Conservation (phyloP, 2,797 vertebrate genomes). For the Pseudochaenichthys georgianus region DNA sequence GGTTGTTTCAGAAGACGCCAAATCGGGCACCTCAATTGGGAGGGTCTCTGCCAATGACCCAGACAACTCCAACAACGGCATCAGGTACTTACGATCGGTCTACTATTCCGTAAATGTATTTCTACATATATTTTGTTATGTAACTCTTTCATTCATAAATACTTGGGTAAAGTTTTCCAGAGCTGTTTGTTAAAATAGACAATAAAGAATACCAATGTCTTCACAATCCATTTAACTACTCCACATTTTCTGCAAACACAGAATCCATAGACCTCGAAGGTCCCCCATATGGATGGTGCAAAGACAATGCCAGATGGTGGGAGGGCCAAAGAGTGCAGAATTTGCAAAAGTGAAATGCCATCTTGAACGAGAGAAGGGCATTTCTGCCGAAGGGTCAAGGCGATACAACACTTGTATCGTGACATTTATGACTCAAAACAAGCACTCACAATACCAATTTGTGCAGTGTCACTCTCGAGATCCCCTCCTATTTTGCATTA, state of each 20-base stretch:
- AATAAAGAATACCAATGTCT: not conserved
- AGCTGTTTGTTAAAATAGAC: not conserved
- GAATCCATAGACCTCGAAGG: slow-evolving; percentile 31
- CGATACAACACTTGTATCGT: slow-evolving; percentile 53
- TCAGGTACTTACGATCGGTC: slow-evolving; percentile 83
- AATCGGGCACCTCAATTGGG: slow-evolving; percentile 91
- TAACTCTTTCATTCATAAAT: not conserved
- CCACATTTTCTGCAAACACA: slow-evolving; percentile 33
- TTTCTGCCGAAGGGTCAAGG: slow-evolving; percentile 70
- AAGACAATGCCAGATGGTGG: slow-evolving; percentile 74
- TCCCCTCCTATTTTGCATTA: slow-evolving; percentile 58
- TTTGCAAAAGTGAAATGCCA: slow-evolving; percentile 80
- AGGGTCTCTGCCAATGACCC: slow-evolving; percentile 93
- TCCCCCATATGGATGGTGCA: slow-evolving; percentile 37
- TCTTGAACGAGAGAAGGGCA: slow-evolving; percentile 71
- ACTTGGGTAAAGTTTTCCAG: not conserved
- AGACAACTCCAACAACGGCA: slow-evolving; percentile 89
- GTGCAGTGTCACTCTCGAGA: slow-evolving; percentile 54
- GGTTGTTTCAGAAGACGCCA: slow-evolving; percentile 93
- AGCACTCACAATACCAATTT: slow-evolving; percentile 57
- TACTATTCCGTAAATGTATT: no score
- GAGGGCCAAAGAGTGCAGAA: slow-evolving; percentile 60
- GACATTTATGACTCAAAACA: slow-evolving; percentile 77
- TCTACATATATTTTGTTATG: not conserved
- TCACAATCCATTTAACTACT: slow-evolving; percentile 18